Base-by-base conservation (phyloP, 2,797 vertebrate species). In the Clamator glandarius region DNA sequence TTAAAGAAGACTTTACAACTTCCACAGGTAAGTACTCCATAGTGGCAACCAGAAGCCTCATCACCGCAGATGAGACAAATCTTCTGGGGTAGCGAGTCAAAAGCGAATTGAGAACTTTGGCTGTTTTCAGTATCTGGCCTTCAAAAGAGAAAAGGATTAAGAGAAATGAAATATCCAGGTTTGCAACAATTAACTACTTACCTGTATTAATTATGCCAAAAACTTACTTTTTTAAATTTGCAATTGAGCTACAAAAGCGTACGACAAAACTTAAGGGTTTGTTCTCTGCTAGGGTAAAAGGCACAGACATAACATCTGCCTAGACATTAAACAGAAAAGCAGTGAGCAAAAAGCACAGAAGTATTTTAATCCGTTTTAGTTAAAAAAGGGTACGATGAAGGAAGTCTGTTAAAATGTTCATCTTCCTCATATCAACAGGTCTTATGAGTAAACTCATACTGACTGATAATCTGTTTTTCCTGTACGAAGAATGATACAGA, bases 1-100 rank as follows among this genome's bases (percentile, higher is more conserved):
- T 99, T 99, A 97, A 99, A 99, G 98, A 99, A 99, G 94, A 99
- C 99, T 94, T 99, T 99, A 95, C 99, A 99, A 97, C 99, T 99
- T 75, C 99, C 99, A 76, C 99, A 99, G 87, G 99, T 99, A 61
- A 99, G 97, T 21, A 99, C 99, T 55, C 99, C 99, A 44, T 99
- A 99, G 93, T 99, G 99, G 91, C 99, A 99, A 15, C 99, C 99
- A 3, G 99, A 99, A 2, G 99, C 99, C 95, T 99, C 99, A 80
- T 99, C 99, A 4, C 99, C 98, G 29, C 99, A 99, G 94, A 99
- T 99, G 77, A 99, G 97, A 89, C 99, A 99, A 84, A 98, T 97
- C 96, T 99, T 99, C 97, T 99, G 99, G 76, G 98, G 98, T 29
- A 99, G 95, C 0, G 98, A 97, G 25, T 98, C 98, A 15, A 98